A percentile compares a stretch with the other conserved stretches of the same genome.
Conservation (phyloP, 2,888 invertebrate genomes). For the Phrixothrix hirtus region DNA sequence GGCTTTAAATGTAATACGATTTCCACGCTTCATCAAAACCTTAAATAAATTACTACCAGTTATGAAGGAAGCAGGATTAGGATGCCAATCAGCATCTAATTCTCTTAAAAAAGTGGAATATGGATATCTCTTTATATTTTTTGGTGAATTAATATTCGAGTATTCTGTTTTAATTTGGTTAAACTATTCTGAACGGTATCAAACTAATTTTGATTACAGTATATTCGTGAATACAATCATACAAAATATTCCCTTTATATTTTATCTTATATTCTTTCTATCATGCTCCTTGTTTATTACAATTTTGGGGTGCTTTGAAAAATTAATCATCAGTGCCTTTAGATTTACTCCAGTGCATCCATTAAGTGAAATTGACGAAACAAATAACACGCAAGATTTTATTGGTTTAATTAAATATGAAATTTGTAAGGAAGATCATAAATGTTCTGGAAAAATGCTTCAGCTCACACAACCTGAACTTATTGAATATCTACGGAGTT, state of each 20-base stretch:
- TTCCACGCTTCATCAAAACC: slow-evolving; percentile 42
- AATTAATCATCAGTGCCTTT: slow-evolving; percentile 44
- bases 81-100: slow-evolving; percentile 45
- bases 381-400: slow-evolving; percentile 45
- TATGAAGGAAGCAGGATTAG: slow-evolving; percentile 43
- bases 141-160: slow-evolving; percentile 38
- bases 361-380: slow-evolving; percentile 45
- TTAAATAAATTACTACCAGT: slow-evolving; percentile 43
- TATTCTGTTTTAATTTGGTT: slow-evolving; percentile 39
- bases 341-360: slow-evolving; percentile 50
- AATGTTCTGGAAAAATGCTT: slow-evolving; percentile 32
- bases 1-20: slow-evolving; percentile 40
- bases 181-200: slow-evolving; percentile 41
- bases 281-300: slow-evolving; percentile 41
- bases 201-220: slow-evolving; percentile 40
- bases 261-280: slow-evolving; percentile 46
- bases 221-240: slow-evolving; percentile 43
- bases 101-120: slow-evolving; percentile 39
- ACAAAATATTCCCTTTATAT: slow-evolving; percentile 45
- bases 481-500: slow-evolving; percentile 49
- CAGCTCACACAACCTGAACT: slow-evolving; percentile 40
- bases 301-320: slow-evolving; percentile 52
- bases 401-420: slow-evolving; percentile 45
- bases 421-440: slow-evolving; percentile 47
- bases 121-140: slow-evolving; percentile 36